phyloP scores from a whole-genome alignment of 2,888 invertebrate genomes.

The Athalia rosae region DNA sequence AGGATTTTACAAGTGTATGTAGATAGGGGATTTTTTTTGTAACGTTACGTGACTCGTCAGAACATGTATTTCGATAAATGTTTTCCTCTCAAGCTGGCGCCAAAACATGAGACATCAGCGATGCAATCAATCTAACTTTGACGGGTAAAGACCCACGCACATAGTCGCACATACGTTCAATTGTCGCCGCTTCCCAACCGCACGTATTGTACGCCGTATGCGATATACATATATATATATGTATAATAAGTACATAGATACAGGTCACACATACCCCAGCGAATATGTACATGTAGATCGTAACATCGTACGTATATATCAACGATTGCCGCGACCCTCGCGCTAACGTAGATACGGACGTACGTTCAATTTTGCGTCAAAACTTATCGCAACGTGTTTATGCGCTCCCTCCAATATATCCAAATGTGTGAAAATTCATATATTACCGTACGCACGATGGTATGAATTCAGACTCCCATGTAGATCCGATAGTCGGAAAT shows the following conservation, averaged over 20 bases:
- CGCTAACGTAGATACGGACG: neutral
- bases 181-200: no score
- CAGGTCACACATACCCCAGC: no score
- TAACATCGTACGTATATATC: neutral
- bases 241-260: neutral
- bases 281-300: no score
- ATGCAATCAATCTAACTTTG: constrained; percentile 35
- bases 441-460: neutral
- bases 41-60: neutral
- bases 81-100: constrained; percentile 22
- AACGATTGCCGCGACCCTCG: neutral
- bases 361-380: no score
- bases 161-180: neutral
- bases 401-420: neutral
- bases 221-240: neutral
- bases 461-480: neutral
- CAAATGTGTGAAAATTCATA: neutral
- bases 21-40: neutral
- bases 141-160: constrained; percentile 5
- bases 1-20: constrained; percentile 5
- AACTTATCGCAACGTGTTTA: no score
- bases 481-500: neutral
- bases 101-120: constrained; percentile 37
- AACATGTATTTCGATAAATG: constrained; percentile 23
- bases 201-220: neutral